Evolutionary conservation across 2,888 invertebrate genomes (phyloP).

Genomic region (Rhodophaea formosa): DNA sequence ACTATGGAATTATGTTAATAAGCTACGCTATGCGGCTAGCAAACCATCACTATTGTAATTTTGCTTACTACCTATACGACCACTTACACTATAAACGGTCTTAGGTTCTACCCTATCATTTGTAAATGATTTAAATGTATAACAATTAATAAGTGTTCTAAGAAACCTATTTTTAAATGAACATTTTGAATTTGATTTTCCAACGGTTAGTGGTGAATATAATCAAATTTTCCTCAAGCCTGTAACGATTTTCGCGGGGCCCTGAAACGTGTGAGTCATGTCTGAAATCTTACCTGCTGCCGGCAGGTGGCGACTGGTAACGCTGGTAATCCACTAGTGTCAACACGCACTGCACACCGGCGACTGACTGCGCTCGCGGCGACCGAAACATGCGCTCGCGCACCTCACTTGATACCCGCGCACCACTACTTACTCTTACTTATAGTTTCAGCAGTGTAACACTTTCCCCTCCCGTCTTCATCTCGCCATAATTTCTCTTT

Average conservation of each 20-base stretch:
- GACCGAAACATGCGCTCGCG: constrained; percentile 46
- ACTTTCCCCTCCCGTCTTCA: constrained; percentile 71
- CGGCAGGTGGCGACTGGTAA: constrained; percentile 3
- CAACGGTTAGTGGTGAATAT: too few relatives aligned
- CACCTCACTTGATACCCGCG: constrained; percentile 56
- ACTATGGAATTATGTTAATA: too few relatives aligned
- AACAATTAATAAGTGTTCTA: too few relatives aligned
- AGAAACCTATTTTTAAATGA: too few relatives aligned
- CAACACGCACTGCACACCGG: constrained; percentile 24
- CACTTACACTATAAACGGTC: too few relatives aligned
- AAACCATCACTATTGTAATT: too few relatives aligned
- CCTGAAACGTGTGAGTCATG: constrained; percentile 4
- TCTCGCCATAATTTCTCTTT: constrained; percentile 53
- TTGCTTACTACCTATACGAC: too few relatives aligned
- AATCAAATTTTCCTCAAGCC: not conserved
- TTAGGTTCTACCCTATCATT: too few relatives aligned
- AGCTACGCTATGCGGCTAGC: too few relatives aligned
- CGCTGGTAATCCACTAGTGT: constrained; percentile 15
- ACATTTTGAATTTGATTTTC: too few relatives aligned
- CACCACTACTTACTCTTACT: constrained; percentile 65
- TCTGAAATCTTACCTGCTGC: constrained; percentile 11
- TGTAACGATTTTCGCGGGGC: not conserved
- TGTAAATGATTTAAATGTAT: too few relatives aligned
- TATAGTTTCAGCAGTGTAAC: constrained; percentile 71
- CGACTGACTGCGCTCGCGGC: constrained; percentile 20